Conservation (phyloP, 2,797 vertebrate genomes). For the Lophura swinhoii region DNA sequence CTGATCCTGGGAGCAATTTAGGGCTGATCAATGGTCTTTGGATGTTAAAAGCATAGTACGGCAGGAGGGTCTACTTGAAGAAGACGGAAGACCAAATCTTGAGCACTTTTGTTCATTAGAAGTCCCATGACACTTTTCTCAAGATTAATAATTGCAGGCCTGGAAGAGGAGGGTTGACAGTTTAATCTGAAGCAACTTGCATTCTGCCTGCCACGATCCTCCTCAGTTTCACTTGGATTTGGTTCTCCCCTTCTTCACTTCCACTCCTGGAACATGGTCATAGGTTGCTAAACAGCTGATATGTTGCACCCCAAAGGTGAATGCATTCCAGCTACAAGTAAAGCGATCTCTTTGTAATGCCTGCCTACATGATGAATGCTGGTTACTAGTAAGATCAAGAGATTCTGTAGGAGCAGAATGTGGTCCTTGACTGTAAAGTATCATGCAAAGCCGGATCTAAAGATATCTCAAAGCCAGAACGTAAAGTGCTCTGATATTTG, state of each 20-base stretch:
- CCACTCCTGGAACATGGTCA: background rate
- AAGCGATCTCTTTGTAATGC: background rate
- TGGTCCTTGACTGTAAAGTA: background rate
- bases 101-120: background rate
- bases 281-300: background rate
- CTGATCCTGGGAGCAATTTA: background rate
- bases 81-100: background rate
- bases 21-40: background rate
- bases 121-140: background rate
- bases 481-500: background rate
- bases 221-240: background rate
- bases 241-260: background rate
- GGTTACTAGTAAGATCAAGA: background rate
- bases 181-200: background rate
- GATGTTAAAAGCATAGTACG: background rate
- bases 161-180: background rate
- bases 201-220: background rate
- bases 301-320: background rate
- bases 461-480: background rate
- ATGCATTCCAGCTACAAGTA: background rate
- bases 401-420: background rate
- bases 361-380: accelerated
- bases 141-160: background rate
- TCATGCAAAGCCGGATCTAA: background rate
- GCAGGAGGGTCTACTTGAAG: background rate